Percentiles rank a stretch among this genome's conserved stretches.
These are phyloP conservation scores for Esox lucius DNA, from an alignment of 2,797 vertebrate species.

Conservation along the genomic window DNA sequence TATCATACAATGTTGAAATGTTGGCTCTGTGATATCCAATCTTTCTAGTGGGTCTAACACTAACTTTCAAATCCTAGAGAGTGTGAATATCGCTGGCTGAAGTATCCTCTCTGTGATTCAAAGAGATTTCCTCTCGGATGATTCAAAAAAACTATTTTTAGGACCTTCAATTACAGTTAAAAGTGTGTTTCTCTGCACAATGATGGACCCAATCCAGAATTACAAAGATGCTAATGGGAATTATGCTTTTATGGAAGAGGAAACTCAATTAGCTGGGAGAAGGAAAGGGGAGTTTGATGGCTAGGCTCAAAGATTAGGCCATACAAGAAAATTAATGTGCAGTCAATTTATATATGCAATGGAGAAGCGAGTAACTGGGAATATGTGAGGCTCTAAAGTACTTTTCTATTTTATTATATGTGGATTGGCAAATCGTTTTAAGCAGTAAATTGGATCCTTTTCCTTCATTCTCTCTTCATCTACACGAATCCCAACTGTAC, in stretches of 20 bases:
- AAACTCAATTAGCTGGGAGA: conserved; percentile 43
- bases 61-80: conserved; percentile 4
- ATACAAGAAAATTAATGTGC: conserved; percentile 28
- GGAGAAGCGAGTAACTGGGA: background rate
- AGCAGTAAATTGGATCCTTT: conserved; percentile 7
- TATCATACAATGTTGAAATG: conserved; percentile 2
- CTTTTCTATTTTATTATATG: background rate
- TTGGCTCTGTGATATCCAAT: conserved; percentile 37
- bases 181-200: conserved; percentile 33
- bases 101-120: background rate
- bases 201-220: conserved; percentile 26
- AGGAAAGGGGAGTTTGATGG: conserved; percentile 43
- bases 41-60: conserved; percentile 3
- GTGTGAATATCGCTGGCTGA: conserved; percentile 27
- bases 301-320: conserved; percentile 35
- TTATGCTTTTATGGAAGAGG: conserved; percentile 15
- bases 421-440: conserved; percentile 14
- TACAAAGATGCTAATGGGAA: conserved; percentile 49
- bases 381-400: background rate
- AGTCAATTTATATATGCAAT: conserved; percentile 31
- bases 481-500: conserved; percentile 1
- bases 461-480: conserved; percentile 1
- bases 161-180: conserved; percentile 48
- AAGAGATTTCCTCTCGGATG: conserved; percentile 23
- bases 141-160: conserved; percentile 33